Conservation (phyloP, 2,888 invertebrate species). For the Scaptomyza parva region DNA sequence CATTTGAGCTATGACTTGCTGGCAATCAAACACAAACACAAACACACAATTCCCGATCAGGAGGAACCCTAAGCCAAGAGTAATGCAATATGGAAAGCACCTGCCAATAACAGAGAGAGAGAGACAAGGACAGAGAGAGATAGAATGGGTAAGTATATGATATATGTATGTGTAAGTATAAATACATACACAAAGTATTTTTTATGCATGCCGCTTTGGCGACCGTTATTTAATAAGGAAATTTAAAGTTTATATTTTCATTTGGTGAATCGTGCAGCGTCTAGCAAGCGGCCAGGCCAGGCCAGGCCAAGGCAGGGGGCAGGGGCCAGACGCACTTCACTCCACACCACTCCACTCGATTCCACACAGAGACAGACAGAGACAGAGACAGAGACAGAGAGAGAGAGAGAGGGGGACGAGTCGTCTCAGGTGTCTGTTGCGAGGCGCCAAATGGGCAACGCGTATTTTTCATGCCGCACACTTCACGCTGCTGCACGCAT, state of each 20-base stretch:
- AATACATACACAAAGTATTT: slow-evolving; percentile 6
- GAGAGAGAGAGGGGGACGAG: too few species aligned
- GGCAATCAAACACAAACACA: slow-evolving; percentile 45
- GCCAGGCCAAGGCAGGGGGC: too few species aligned
- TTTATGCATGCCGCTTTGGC: slow-evolving; percentile 48
- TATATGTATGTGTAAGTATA: slow-evolving; percentile 6
- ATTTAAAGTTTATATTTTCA: slow-evolving; percentile 69
- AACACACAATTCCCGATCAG: slow-evolving; percentile 30
- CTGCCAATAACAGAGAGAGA: slow-evolving; percentile 7
- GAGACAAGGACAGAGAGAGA: background rate
- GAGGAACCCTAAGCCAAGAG: slow-evolving; percentile 6
- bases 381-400: background rate
- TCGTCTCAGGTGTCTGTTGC: slow-evolving; percentile 44
- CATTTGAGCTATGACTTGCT: slow-evolving; percentile 53
- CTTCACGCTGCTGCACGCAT: slow-evolving; percentile 68
- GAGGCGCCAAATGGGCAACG: slow-evolving; percentile 74
- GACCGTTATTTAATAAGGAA: slow-evolving; percentile 80
- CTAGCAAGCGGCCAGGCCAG: slow-evolving; percentile 21
- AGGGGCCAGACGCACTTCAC: slow-evolving; percentile 15
- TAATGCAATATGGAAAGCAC: slow-evolving; percentile 36
- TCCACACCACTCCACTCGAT: slow-evolving; percentile 15
- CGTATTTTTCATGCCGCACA: slow-evolving; percentile 57
- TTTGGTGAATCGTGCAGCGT: slow-evolving; percentile 57
- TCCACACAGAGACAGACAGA: background rate
- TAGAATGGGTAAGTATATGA: slow-evolving; percentile 7